Percentiles rank a stretch among this genome's conserved stretches.
Conservation (phyloP, 2,888 invertebrate genomes). For the Scaptodrosophila latifasciaeformis region DNA sequence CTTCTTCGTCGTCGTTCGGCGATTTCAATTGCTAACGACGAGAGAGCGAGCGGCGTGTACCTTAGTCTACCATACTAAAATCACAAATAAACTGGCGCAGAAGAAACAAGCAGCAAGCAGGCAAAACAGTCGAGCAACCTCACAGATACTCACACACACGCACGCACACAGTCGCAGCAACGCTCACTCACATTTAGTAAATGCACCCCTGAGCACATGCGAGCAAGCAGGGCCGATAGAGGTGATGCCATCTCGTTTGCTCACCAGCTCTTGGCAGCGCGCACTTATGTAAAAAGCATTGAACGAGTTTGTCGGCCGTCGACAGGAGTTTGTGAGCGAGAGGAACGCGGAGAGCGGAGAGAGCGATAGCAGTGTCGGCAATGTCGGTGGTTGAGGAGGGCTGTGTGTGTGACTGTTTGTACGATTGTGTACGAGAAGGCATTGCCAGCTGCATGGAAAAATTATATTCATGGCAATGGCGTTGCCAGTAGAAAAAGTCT, state of each 20-base stretch:
- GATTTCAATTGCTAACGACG: constrained; percentile 53
- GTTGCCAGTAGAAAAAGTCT: constrained; percentile 48
- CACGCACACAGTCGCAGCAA: constrained; percentile 4
- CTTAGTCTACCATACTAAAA: constrained; percentile 72
- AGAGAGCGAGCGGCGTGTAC: constrained; percentile 63
- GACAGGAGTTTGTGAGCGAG: too few species aligned
- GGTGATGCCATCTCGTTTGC: constrained; percentile 18
- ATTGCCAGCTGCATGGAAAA: constrained; percentile 42
- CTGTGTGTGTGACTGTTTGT: constrained; percentile 37
- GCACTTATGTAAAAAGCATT: constrained; percentile 65
- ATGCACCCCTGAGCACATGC: constrained; percentile 53
- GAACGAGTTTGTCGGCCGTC: constrained; percentile 55
- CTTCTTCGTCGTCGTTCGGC: constrained; percentile 47
- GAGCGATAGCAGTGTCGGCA: constrained; percentile 16
- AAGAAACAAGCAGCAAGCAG: constrained; percentile 69
- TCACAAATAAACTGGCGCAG: constrained; percentile 72
- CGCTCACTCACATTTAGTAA: constrained; percentile 41
- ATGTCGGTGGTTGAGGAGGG: background rate
- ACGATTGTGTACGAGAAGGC: too few species aligned
- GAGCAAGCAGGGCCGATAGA: constrained; percentile 16
- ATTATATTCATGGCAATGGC: constrained; percentile 22
- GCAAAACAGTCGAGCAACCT: constrained; percentile 32
- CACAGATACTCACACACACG: constrained; percentile 18
- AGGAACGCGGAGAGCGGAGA: background rate
- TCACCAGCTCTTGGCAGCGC: constrained; percentile 37